A percentile compares a stretch with the other conserved stretches of the same genome.
Conservation (phyloP, 2,113 vertebrate species). For the Xyliphius kryptos region DNA sequence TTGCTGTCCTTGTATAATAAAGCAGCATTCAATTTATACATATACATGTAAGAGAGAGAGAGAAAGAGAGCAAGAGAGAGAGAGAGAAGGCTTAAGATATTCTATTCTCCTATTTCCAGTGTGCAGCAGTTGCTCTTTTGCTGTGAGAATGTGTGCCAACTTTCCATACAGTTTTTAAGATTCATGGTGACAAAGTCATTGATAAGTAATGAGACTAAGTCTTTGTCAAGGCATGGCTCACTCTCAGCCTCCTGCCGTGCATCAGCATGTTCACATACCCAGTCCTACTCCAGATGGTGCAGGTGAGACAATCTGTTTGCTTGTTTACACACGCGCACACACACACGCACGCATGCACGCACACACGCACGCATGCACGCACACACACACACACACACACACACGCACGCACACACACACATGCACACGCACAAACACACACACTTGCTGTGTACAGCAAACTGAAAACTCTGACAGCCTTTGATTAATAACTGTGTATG, state of each 20-base stretch:
- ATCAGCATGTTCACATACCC: slow-evolving; percentile 56
- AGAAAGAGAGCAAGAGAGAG: no score
- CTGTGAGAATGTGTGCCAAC: background rate
- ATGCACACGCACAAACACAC: no score
- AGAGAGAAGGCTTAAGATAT: no score
- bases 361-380: slow-evolving; percentile 14
- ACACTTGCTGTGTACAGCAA: slow-evolving; percentile 44
- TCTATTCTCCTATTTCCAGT: no score
- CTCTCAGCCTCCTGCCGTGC: slow-evolving; percentile 54
- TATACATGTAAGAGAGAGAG: no score
- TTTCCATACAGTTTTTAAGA: slow-evolving; percentile 1
- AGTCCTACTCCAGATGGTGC: slow-evolving; percentile 63
- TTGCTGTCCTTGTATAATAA: slow-evolving; percentile 8
- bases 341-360: slow-evolving; percentile 1
- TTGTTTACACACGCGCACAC: slow-evolving; percentile 7
- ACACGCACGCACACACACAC: slow-evolving; percentile 22
- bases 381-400: slow-evolving; percentile 17
- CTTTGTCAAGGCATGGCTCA: slow-evolving; percentile 32
- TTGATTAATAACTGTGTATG: slow-evolving; percentile 63
- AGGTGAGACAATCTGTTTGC: slow-evolving; percentile 50
- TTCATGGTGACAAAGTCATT: slow-evolving; percentile 8
- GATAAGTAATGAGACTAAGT: slow-evolving; percentile 39
- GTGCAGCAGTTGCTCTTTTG: background rate
- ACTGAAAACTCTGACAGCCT: slow-evolving; percentile 57
- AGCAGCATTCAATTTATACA: background rate